Conservation (phyloP, 2,113 vertebrate genomes). For the Carassius carassius region DNA sequence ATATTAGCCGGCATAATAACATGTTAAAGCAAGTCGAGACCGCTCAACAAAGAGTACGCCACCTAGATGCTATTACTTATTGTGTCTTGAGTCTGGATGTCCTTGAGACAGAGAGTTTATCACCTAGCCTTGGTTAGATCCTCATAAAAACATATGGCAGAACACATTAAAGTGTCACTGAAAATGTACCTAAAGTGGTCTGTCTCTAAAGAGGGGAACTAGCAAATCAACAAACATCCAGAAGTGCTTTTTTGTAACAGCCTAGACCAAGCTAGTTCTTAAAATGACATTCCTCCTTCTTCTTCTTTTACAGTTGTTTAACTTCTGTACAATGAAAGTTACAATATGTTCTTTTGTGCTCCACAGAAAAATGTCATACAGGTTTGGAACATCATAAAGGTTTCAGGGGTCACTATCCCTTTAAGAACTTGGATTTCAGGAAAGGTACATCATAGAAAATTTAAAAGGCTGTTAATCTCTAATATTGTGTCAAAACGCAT, state of each 20-base stretch:
- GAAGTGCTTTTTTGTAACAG: neutral
- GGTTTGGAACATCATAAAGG: neutral
- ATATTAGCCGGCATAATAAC: slow-evolving; percentile 53
- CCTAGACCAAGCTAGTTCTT: neutral
- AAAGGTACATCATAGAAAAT: neutral
- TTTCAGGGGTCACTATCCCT: neutral
- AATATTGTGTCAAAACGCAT: slow-evolving; percentile 1
- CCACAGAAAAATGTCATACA: neutral
- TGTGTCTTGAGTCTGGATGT: slow-evolving; percentile 49
- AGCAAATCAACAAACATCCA: slow-evolving; percentile 34
- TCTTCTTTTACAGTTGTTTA: neutral
- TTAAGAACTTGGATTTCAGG: neutral
- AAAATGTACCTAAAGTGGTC: slow-evolving; percentile 37
- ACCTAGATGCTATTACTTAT: slow-evolving; percentile 64
- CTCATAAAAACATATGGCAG: slow-evolving; percentile 47
- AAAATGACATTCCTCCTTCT: neutral
- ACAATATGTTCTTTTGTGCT: neutral
- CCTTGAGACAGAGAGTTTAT: slow-evolving; percentile 65
- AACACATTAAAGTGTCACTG: slow-evolving; percentile 30
- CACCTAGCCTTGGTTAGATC: slow-evolving; percentile 28
- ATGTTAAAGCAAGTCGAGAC: slow-evolving; percentile 56
- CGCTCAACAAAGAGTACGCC: slow-evolving; percentile 46
- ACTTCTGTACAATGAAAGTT: neutral
- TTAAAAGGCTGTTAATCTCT: slow-evolving; percentile 36
- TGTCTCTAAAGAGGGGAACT: slow-evolving; percentile 18